These are phyloP conservation scores for Nylanderia fulva DNA, from an alignment of 1,140 invertebrate genomes.

Conservation along the genomic window DNA sequence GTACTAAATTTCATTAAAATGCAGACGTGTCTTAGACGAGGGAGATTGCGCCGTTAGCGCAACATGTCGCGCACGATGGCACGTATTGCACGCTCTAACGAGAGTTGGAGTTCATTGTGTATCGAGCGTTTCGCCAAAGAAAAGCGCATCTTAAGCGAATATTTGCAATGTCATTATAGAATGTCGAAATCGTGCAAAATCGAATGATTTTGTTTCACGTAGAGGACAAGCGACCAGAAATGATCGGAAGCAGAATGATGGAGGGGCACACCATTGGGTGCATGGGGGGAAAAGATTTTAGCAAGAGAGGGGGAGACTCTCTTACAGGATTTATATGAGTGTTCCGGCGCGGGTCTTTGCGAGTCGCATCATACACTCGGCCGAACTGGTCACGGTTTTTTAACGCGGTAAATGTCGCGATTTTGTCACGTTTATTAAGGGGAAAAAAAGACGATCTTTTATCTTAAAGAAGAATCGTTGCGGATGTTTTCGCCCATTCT, in stretches of 20 bases:
- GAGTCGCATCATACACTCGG: conserved; percentile 42
- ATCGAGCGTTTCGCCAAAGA: background rate
- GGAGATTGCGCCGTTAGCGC: conserved; percentile 11
- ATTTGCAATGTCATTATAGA: background rate
- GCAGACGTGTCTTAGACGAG: background rate
- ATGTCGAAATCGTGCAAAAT: conserved; percentile 10
- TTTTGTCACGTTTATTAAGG: background rate
- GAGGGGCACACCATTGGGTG: background rate
- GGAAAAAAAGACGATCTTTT: background rate
- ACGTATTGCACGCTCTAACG: background rate
- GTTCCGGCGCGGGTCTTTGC: conserved; percentile 38
- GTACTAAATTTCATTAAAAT: conserved; percentile 10
- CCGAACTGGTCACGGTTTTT: background rate
- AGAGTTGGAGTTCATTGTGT: background rate
- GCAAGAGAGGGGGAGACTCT: conserved; percentile 40
- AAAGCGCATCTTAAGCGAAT: background rate
- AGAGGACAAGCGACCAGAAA: background rate
- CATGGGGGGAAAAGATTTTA: conserved; percentile 50
- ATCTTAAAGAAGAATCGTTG: background rate
- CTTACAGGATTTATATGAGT: conserved; percentile 66
- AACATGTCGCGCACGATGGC: background rate
- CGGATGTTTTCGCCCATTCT: background rate
- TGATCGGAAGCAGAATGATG: conserved; percentile 22
- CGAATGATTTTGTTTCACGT: background rate
- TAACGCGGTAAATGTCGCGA: background rate